Evolutionary conservation across 2,797 vertebrate species (phyloP).

Genomic region (Nannoperca australis): DNA sequence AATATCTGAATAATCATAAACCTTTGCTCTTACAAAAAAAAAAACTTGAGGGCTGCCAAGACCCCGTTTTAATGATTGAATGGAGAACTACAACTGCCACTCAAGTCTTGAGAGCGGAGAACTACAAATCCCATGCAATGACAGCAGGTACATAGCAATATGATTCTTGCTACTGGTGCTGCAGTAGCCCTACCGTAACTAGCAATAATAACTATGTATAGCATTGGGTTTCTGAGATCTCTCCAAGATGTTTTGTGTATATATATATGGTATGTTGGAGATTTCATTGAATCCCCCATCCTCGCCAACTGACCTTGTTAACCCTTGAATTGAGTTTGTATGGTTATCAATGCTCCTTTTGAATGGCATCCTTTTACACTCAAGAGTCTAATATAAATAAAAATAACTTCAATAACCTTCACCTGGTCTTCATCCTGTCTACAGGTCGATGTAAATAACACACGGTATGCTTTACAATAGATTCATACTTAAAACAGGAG

Average conservation of each 20-base stretch:
- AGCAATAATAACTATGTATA: constrained; percentile 87
- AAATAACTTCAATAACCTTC: constrained; percentile 83
- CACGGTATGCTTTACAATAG: neutral
- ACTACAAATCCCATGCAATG: constrained; percentile 80
- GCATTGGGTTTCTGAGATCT: constrained; percentile 81
- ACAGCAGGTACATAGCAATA: constrained; percentile 84
- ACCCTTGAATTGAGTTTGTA: constrained; percentile 87
- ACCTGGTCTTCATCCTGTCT: constrained; percentile 54
- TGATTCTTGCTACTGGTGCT: constrained; percentile 80
- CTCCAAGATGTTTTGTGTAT: constrained; percentile 81
- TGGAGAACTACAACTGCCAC: constrained; percentile 73
- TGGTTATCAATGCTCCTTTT: constrained; percentile 89
- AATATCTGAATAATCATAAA: constrained; percentile 83
- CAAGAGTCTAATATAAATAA: constrained; percentile 89
- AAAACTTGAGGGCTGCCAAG: constrained; percentile 57
- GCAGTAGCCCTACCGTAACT: constrained; percentile 84
- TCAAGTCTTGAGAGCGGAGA: constrained; percentile 64
- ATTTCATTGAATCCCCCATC: constrained; percentile 79
- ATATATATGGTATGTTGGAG: constrained; percentile 83
- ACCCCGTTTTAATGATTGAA: constrained; percentile 65
- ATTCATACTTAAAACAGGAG: constrained; percentile 64
- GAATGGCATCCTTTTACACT: constrained; percentile 91
- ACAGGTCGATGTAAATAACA: constrained; percentile 17
- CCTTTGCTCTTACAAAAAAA: constrained; percentile 73
- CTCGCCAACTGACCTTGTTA: constrained; percentile 82